Percentiles rank a stretch among this genome's conserved stretches.
These are phyloP conservation scores for Melipona quadrifasciata DNA, from an alignment of 1,140 invertebrate species.

Conservation along the genomic window DNA sequence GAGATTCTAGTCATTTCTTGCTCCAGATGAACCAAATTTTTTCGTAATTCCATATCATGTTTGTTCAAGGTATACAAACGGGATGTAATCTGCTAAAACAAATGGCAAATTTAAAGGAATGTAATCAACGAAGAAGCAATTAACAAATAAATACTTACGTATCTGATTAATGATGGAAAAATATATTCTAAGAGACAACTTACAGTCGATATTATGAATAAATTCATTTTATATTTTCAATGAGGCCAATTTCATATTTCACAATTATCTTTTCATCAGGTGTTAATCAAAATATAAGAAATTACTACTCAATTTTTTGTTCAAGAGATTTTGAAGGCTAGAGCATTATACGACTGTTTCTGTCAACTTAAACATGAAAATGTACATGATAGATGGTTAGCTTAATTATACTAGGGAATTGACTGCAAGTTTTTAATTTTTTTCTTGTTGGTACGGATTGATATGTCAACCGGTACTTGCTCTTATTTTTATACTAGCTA, in stretches of 20 bases:
- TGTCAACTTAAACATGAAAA: not conserved
- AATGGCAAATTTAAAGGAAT: slow-evolving; percentile 12
- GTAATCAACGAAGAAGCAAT: not conserved
- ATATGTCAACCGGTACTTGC: not conserved
- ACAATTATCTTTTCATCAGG: slow-evolving; percentile 1
- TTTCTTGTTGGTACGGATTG: not conserved
- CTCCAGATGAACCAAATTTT: slow-evolving; percentile 77
- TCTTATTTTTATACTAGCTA: not conserved
- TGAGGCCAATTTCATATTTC: slow-evolving; percentile 15
- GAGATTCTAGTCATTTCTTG: slow-evolving; percentile 80
- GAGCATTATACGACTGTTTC: not conserved
- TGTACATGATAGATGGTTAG: not conserved
- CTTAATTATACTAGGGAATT: slow-evolving; percentile 1
- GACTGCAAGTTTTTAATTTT: not conserved
- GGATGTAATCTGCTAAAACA: slow-evolving; percentile 63
- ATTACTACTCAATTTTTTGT: not conserved
- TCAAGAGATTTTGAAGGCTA: not conserved
- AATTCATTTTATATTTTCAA: slow-evolving; percentile 46
- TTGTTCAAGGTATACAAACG: slow-evolving; percentile 62
- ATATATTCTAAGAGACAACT: slow-evolving; percentile 46
- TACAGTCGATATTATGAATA: slow-evolving; percentile 50
- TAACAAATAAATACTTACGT: slow-evolving; percentile 32
- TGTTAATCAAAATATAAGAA: not conserved
- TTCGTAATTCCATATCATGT: slow-evolving; percentile 60
- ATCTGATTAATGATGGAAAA: slow-evolving; percentile 40